Conservation (phyloP, 1,140 invertebrate genomes). For the Reticulitermes speratus region DNA sequence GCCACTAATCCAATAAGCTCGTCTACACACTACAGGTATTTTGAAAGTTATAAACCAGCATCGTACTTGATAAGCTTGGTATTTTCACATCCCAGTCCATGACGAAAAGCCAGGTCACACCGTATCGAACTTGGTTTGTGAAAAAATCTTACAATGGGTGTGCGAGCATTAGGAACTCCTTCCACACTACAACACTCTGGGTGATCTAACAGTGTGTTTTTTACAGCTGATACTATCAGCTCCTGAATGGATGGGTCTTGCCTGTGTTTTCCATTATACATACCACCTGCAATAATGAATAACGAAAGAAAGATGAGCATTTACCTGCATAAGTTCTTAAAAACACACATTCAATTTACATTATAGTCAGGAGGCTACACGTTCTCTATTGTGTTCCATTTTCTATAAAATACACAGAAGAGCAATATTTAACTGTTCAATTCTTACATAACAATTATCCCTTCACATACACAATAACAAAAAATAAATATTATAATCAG, state of each 20-base stretch:
- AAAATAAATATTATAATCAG: too few species aligned
- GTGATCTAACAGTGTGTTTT: conserved; percentile 37
- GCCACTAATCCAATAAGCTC: too few species aligned
- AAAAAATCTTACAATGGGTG: conserved; percentile 56
- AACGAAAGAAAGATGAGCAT: background rate
- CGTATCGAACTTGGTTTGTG: conserved; percentile 49
- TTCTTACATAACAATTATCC: too few species aligned
- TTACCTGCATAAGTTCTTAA: too few species aligned
- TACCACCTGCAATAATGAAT: background rate
- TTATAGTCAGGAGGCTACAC: too few species aligned
- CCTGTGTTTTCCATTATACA: background rate
- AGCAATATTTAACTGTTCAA: too few species aligned
- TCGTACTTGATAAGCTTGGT: conserved; percentile 50
- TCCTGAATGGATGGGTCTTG: background rate
- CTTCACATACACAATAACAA: too few species aligned
- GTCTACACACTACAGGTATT: too few species aligned
- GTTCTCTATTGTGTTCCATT: too few species aligned
- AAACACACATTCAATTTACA: too few species aligned
- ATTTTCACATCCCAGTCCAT: conserved; percentile 56
- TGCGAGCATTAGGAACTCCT: conserved; percentile 48
- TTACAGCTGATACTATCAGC: background rate
- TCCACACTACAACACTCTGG: conserved; percentile 42
- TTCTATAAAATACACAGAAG: too few species aligned
- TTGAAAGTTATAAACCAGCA: too few species aligned
- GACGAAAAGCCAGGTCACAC: conserved; percentile 58